Evolutionary conservation across 2,888 invertebrate genomes (phyloP).

Genomic region (Drosophila suboccidentalis): DNA sequence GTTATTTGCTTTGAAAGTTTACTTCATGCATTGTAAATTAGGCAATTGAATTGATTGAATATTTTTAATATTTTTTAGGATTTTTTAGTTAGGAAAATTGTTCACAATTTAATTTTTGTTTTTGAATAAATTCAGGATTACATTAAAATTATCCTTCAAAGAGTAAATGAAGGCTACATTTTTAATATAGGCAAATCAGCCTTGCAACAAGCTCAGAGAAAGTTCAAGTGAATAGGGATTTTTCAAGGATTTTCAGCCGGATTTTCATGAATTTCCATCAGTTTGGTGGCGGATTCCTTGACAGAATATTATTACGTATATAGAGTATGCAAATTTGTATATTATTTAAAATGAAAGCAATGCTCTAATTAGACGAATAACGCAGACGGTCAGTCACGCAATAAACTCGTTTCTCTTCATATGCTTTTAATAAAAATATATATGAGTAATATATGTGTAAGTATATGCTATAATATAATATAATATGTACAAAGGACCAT

Average conservation of each 20-base stretch:
- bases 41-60: not conserved
- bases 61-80: no score
- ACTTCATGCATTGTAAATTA: not conserved
- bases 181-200: not conserved
- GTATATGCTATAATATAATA: constrained; percentile 9
- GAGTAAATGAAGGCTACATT: no score
- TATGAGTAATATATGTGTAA: constrained; percentile 26
- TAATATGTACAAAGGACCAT: constrained; percentile 8
- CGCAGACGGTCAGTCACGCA: constrained; percentile 58
- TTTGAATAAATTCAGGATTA: not conserved
- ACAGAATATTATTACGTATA: not conserved
- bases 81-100: no score
- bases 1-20: not conserved
- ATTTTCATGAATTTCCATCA: no score
- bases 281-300: no score
- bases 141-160: no score
- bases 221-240: not conserved
- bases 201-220: not conserved
- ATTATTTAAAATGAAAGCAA: constrained; percentile 64
- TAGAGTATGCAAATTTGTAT: constrained; percentile 26
- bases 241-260: not conserved
- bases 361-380: constrained; percentile 62
- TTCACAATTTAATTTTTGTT: no score
- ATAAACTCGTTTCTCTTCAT: constrained; percentile 72
- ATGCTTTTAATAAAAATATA: constrained; percentile 73